Percentiles rank a stretch among this genome's conserved stretches.
Conservation (phyloP, 2,113 vertebrate species). For the Lates calcarifer region DNA sequence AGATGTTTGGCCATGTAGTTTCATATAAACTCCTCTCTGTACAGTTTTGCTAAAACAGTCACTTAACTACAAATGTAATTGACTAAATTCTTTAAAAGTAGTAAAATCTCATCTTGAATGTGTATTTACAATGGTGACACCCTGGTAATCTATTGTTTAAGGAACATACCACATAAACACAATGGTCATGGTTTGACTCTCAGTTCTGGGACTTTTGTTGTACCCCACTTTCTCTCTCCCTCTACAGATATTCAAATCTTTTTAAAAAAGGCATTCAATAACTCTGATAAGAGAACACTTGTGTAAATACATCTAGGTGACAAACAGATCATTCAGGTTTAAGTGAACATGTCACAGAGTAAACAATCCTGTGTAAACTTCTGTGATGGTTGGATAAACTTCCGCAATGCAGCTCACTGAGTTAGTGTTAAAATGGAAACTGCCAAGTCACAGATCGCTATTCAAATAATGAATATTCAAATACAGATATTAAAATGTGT, state of each 20-base stretch:
- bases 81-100: not conserved
- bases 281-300: not conserved
- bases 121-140: not conserved
- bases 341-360: conserved; percentile 18
- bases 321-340: conserved; percentile 2
- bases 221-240: too few species aligned
- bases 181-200: not conserved
- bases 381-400: not conserved
- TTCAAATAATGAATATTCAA: conserved; percentile 22
- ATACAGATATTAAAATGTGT: conserved; percentile 7
- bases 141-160: too few species aligned
- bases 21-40: not conserved
- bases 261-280: not conserved
- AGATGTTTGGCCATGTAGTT: not conserved
- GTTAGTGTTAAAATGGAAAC: conserved; percentile 13
- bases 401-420: conserved; percentile 16
- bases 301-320: conserved; percentile 6
- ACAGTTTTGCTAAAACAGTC: not conserved
- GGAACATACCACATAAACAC: not conserved
- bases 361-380: conserved; percentile 40
- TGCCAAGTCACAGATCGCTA: not conserved
- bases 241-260: not conserved
- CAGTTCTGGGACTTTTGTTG: not conserved
- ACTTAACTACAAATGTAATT: too few species aligned
- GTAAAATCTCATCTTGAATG: not conserved